Conservation (phyloP, 1,140 invertebrate genomes). For the Papilio polytes region DNA sequence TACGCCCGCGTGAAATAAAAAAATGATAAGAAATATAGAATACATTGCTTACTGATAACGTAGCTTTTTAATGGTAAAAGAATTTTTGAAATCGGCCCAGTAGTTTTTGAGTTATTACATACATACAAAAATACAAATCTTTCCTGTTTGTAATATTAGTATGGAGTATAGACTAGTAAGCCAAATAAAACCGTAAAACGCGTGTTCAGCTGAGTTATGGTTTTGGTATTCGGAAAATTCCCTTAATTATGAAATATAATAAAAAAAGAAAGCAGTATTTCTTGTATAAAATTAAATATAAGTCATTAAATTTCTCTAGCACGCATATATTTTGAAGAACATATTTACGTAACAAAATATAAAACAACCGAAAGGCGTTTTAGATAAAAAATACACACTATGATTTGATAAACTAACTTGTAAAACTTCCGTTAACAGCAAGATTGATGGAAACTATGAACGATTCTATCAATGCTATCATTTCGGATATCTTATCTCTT, state of each 20-base stretch:
- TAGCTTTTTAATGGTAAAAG: too few species aligned
- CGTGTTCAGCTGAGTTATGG: neutral
- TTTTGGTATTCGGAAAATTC: neutral
- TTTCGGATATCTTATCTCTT: too few species aligned
- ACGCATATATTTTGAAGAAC: constrained; percentile 9
- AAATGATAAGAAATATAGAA: too few species aligned
- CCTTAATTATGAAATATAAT: neutral
- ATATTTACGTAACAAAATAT: neutral
- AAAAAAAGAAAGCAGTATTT: neutral
- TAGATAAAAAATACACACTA: neutral
- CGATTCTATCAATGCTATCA: too few species aligned
- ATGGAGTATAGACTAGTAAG: too few species aligned
- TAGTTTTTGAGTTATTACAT: too few species aligned
- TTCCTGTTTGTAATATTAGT: too few species aligned
- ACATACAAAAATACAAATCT: too few species aligned
- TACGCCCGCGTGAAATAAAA: too few species aligned
- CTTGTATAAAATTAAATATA: neutral
- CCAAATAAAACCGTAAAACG: too few species aligned
- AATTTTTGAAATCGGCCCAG: too few species aligned
- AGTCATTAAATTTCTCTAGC: constrained; percentile 2
- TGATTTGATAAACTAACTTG: neutral
- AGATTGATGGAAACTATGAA: neutral
- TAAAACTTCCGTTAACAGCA: neutral
- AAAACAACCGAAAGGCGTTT: neutral
- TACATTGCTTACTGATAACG: too few species aligned